phyloP scores from a whole-genome alignment of 2,797 vertebrate genomes.

The Melanotaenia trifasciata region DNA sequence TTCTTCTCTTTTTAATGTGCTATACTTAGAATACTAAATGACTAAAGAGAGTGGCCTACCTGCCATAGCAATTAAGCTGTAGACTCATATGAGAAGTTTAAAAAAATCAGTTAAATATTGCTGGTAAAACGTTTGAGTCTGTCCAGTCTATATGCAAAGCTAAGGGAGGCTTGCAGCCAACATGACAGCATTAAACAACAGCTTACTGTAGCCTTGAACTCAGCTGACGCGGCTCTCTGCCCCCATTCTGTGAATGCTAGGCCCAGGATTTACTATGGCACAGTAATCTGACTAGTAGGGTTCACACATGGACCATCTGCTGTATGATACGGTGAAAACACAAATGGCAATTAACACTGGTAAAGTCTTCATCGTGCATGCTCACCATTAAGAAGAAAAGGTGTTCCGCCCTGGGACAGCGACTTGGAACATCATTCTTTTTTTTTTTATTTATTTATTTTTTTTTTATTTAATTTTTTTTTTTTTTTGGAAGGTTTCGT shows the following conservation, averaged over 20 bases:
- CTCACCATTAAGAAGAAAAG: conserved; percentile 73
- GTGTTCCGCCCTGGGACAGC: conserved; percentile 38
- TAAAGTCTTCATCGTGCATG: conserved; percentile 38
- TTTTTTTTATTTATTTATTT: too few species aligned
- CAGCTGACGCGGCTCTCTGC: conserved; percentile 41
- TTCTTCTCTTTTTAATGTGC: background rate
- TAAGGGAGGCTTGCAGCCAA: conserved; percentile 28
- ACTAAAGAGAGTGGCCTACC: background rate
- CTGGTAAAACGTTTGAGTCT: background rate
- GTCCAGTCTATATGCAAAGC: background rate
- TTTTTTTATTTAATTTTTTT: background rate
- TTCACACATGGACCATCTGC: conserved; percentile 71
- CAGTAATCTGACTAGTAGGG: conserved; percentile 72
- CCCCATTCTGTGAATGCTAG: conserved; percentile 45
- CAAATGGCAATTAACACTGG: conserved; percentile 25
- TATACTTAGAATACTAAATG: background rate
- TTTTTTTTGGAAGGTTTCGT: conserved; percentile 22
- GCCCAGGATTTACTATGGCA: conserved; percentile 68
- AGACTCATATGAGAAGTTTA: background rate
- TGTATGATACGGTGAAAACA: background rate
- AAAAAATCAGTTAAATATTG: background rate
- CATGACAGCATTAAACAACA: conserved; percentile 45
- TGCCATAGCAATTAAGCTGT: background rate
- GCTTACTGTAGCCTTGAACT: conserved; percentile 56
- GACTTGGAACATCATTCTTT: conserved; percentile 33